Evolutionary conservation across 2,888 invertebrate species (phyloP).

Genomic region (Iphiclides podalirius): DNA sequence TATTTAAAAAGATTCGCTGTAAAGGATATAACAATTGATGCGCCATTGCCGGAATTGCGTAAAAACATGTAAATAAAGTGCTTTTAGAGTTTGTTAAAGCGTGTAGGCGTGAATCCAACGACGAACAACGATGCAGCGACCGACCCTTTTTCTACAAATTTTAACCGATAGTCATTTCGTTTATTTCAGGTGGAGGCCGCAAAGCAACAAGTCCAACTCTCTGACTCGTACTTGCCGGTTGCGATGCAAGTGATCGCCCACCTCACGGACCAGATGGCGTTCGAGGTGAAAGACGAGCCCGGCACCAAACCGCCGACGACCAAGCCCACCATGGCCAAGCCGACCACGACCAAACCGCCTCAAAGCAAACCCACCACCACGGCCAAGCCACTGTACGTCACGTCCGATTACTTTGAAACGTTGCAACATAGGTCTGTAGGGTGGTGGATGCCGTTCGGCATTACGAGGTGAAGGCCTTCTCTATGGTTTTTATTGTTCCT

Average conservation of each 20-base stretch:
- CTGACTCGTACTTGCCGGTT: conserved; percentile 83
- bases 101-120: too few species aligned
- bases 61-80: too few species aligned
- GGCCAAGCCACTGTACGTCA: conserved; percentile 39
- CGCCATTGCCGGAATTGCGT: too few species aligned
- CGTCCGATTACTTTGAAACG: conserved; percentile 32
- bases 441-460: conserved; percentile 50
- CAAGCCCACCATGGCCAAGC: conserved; percentile 27
- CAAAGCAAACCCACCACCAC: conserved; percentile 29
- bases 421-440: conserved; percentile 32
- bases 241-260: conserved; percentile 84
- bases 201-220: conserved; percentile 73
- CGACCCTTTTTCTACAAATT: too few species aligned
- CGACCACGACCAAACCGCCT: conserved; percentile 29
- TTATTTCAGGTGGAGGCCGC: conserved; percentile 58
- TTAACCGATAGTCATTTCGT: too few species aligned
- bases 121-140: too few species aligned
- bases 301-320: conserved; percentile 33
- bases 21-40: too few species aligned
- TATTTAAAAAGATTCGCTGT: too few species aligned
- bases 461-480: conserved; percentile 47
- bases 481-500: conserved; percentile 18
- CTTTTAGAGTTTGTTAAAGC: too few species aligned
- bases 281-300: conserved; percentile 63
- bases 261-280: conserved; percentile 82